Evolutionary conservation across 2,888 invertebrate genomes (phyloP), one percentile per base, ranked within the genome.

Genomic region (Miltochrista miniata): DNA sequence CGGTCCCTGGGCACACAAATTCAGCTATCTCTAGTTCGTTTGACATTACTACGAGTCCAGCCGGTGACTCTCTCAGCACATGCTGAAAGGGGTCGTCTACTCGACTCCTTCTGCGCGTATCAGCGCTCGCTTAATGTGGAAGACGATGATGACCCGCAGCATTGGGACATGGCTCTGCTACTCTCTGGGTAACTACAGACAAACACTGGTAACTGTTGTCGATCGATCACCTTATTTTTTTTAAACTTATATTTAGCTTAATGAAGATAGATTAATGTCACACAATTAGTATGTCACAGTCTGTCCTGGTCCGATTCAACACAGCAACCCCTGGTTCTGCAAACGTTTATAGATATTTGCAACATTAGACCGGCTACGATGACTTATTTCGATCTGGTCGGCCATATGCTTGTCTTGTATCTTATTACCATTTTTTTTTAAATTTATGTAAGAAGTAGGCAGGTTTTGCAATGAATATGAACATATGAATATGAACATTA

Each of bases 131-230:
- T 94, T 11, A 96, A 96, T 81, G 93, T 94, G 0, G 80, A 86
- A n/a, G 92, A 91, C 13, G 96, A 96, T 64, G 88, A 91, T 0
- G 92, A 95, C 76, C 94, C 95, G 0, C 91, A 93, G 46, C 96
- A 96, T 75, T 96, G 96, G 96, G 96, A 96, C 74, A 95, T 96
- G 93, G 96, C 94, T 0, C 83, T 96, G 5, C 94, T 96, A 52
- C 88, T 96, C 36, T 96, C 96, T 14, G 96, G 96, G 93, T 94
- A 87, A 81, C 59, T 62, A 62, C 48, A 53, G 12, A 51, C 24
- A 43, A 47, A 48, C 46, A 37, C 15, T 41, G 44, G 41, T 51
- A 48, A 49, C 46, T 56, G 62, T 50, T 54, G 51, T 47, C 24
- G 40, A 45, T 51, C 29, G 33, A 45, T 38, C 48, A 45, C 5